Percentiles rank a stretch among this genome's conserved stretches.
These are phyloP conservation scores for Chamaea fasciata DNA, from an alignment of 2,113 vertebrate genomes.

Conservation along the genomic window DNA sequence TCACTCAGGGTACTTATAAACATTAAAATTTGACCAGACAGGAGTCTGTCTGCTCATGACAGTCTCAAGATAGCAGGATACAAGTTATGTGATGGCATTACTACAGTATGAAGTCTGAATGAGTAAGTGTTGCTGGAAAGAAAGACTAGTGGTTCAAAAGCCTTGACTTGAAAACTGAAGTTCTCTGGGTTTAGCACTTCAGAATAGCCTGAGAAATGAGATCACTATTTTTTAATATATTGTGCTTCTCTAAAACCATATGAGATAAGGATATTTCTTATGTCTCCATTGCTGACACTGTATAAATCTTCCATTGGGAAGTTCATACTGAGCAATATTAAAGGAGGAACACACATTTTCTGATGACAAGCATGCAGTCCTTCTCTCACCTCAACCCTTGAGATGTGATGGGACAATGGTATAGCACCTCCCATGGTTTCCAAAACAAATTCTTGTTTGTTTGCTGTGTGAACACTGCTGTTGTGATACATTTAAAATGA, in stretches of 20 bases:
- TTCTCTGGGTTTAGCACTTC: not conserved
- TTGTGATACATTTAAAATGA: not conserved
- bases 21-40: not conserved
- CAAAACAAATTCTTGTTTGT: not conserved
- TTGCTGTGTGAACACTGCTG: not conserved
- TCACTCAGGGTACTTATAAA: not conserved
- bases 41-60: not conserved
- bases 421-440: not conserved
- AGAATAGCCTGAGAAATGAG: not conserved
- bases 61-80: not conserved
- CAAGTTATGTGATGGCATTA: not conserved
- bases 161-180: not conserved
- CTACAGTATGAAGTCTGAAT: not conserved
- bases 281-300: not conserved
- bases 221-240: not conserved
- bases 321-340: not conserved
- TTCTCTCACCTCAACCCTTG: accelerated
- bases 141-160: not conserved
- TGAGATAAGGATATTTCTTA: not conserved
- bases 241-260: not conserved
- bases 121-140: not conserved
- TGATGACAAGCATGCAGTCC: not conserved
- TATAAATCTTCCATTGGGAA: not conserved
- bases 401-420: not conserved
- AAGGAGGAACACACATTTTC: not conserved